Conservation (phyloP, 2,113 vertebrate genomes). For the Falco punctatus region DNA sequence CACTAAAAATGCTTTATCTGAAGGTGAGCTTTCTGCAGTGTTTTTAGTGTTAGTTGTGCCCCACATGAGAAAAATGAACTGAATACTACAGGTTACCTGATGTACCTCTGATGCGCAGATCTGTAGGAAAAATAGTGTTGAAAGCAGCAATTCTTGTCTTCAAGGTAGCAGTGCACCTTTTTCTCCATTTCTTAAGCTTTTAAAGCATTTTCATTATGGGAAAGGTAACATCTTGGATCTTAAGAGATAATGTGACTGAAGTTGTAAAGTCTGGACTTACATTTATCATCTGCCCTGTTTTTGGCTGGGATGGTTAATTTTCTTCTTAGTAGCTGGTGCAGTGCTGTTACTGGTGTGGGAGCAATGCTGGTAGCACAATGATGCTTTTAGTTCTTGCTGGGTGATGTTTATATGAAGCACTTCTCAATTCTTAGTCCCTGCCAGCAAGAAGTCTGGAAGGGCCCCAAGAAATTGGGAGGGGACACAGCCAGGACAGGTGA, state of each 20-base stretch:
- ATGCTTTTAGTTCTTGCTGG: too few relatives aligned
- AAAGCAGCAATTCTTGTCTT: not conserved
- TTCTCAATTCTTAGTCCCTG: too few relatives aligned
- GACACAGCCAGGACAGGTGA: too few relatives aligned
- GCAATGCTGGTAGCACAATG: too few relatives aligned
- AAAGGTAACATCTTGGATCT: not conserved
- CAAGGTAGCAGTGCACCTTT: not conserved
- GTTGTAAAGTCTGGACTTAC: not conserved
- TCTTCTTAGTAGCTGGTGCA: too few relatives aligned
- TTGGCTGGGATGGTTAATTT: too few relatives aligned
- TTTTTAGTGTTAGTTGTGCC: not conserved
- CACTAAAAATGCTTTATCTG: not conserved
- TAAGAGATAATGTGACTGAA: not conserved
- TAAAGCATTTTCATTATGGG: not conserved
- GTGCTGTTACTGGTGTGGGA: too few relatives aligned
- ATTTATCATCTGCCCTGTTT: not conserved
- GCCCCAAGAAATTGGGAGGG: too few relatives aligned
- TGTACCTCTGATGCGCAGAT: not conserved
- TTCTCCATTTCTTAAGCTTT: not conserved
- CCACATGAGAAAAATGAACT: not conserved
- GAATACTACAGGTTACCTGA: not conserved
- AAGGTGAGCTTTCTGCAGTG: not conserved
- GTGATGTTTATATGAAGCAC: too few relatives aligned
- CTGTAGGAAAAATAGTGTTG: not conserved
- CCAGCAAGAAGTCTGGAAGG: too few relatives aligned